Conservation (phyloP, 2,113 vertebrate genomes). For the Serilophus lunatus region DNA sequence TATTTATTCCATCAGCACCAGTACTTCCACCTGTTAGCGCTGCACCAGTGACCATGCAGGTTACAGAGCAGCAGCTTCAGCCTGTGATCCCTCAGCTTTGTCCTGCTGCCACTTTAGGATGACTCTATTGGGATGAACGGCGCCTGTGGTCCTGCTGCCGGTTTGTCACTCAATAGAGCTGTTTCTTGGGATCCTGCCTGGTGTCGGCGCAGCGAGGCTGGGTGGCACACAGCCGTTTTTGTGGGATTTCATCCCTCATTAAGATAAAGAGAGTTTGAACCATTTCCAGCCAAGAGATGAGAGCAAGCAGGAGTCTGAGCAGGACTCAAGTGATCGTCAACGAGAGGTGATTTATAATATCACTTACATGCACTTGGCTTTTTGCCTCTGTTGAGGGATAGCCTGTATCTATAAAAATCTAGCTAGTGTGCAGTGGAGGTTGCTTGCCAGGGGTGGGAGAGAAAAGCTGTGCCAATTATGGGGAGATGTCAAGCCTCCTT, state of each 20-base stretch:
- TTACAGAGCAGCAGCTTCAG: not conserved
- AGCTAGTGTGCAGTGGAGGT: not conserved
- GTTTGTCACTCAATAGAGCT: not conserved
- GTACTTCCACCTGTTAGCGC: not conserved
- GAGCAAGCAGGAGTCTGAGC: slow-evolving; percentile 29
- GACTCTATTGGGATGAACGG: accelerated
- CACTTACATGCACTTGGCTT: slow-evolving; percentile 53
- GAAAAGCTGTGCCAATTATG: not conserved
- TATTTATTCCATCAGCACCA: not conserved
- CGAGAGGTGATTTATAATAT: slow-evolving; percentile 62
- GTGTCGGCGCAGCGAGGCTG: not conserved
- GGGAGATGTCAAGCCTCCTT: not conserved
- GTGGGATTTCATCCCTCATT: slow-evolving; percentile 58
- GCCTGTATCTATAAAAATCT: slow-evolving; percentile 53
- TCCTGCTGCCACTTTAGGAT: not conserved
- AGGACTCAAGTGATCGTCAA: slow-evolving; percentile 48
- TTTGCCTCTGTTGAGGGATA: slow-evolving; percentile 32
- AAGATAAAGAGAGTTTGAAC: slow-evolving; percentile 62
- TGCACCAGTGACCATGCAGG: not conserved
- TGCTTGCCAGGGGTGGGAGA: not conserved
- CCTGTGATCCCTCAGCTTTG: accelerated
- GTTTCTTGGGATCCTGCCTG: not conserved
- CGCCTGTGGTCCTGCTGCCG: accelerated
- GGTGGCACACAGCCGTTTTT: not conserved
- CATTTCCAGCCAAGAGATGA: slow-evolving; percentile 49